Evolutionary conservation across 2,888 invertebrate species (phyloP), one percentile per base, ranked within the genome.

Genomic region (Drosophila ezoana): DNA sequence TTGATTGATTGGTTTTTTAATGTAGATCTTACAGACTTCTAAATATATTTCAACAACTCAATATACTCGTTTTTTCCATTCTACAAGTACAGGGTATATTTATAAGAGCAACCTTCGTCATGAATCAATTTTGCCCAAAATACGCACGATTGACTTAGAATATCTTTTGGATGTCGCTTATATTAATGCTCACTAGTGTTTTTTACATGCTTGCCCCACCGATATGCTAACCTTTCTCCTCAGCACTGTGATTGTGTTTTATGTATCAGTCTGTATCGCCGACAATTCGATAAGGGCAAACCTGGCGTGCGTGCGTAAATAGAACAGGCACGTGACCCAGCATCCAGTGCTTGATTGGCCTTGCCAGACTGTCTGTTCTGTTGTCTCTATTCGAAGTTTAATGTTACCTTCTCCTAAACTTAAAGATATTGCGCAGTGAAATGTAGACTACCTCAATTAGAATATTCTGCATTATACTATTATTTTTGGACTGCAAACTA

Each of bases 271-370:
- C 18, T 14, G 16, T n/a, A 16, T 23, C 35, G 33, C 18, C 33
- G 33, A 13, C 20, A 40, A 54, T 48, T 61, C 57, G 28, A 32
- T 47, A 33, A 43, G n/a, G 62, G 8, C 37, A 38, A 60, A 58
- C 49, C 48, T 64, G 47, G 18, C 64, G 59, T 71, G 59, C 74
- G 72, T 75, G 74, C 74, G 77, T 76, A 76, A 76, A 72, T 71
- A 58, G 44, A 20, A 41, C 11, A 18, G 14, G 77, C 56, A 75
- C 74, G 74, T 75, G 74, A 76, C 74, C 47, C 13, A 20, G 8
- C n/a, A 28, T 23, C 20, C 20, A 56, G 9, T 33, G 13, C 38
- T 71, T 66, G 76, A 70, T 76, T 71, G 54, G 20, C 38, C 40
- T 49, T 52, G 18, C 51, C 10, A 33, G 11, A 11, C 14, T 37